Evolutionary conservation across 2,797 vertebrate genomes (phyloP).

Genomic region (Enteromius paludinosus): DNA sequence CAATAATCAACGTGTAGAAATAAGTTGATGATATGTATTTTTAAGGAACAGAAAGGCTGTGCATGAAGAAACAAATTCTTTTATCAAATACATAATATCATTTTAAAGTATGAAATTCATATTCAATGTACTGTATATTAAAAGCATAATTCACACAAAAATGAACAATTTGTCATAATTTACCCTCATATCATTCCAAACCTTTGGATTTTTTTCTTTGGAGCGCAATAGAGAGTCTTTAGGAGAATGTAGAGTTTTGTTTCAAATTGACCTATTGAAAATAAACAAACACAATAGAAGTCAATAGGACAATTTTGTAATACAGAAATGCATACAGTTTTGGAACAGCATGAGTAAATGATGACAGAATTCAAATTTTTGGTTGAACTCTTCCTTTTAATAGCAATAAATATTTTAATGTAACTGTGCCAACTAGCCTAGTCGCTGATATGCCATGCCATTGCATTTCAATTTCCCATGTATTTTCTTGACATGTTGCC

Average conservation of each 20-base stretch:
- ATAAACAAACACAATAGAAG: background rate
- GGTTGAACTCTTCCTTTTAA: background rate
- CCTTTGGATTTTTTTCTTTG: background rate
- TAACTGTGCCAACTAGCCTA: background rate
- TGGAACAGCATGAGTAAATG: background rate
- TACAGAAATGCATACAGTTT: background rate
- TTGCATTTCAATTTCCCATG: background rate
- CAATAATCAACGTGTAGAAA: background rate
- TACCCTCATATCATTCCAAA: background rate
- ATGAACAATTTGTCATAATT: background rate
- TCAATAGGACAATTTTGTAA: background rate
- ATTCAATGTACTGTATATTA: background rate
- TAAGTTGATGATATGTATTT: background rate
- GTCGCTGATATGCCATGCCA: background rate
- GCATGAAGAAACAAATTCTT: background rate
- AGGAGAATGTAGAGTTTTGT: background rate
- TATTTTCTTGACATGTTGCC: conserved; percentile 6
- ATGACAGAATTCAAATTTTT: background rate
- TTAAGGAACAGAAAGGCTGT: background rate
- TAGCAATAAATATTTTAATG: background rate
- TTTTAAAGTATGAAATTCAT: background rate
- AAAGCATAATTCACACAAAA: background rate
- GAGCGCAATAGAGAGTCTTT: background rate
- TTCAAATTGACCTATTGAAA: background rate
- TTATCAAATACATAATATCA: background rate